Percentiles rank a stretch among this genome's conserved stretches.
phyloP scores from a whole-genome alignment of 2,113 vertebrate genomes.

The Periophthalmus modestus region DNA sequence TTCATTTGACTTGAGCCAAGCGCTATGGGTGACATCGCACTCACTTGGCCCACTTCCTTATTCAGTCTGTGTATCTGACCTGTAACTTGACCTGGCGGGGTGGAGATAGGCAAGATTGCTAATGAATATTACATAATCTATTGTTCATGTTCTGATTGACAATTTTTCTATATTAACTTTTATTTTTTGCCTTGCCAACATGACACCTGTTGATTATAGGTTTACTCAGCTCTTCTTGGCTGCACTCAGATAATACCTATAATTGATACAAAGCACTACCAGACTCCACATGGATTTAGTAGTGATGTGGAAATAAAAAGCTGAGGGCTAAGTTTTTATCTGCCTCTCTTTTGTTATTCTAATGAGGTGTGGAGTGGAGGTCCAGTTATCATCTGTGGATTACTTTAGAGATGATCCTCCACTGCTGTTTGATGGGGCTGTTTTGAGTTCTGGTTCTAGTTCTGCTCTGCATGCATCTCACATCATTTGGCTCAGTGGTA shows the following conservation, averaged over 20 bases:
- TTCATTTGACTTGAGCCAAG: too few relatives aligned
- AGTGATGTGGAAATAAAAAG: too few relatives aligned
- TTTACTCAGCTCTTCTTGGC: neutral
- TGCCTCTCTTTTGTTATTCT: conserved; percentile 11
- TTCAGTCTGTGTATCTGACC: too few relatives aligned
- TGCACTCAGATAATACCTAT: neutral
- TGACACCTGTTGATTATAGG: neutral
- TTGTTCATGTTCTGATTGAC: too few relatives aligned
- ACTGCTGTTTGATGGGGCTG: conserved; percentile 32
- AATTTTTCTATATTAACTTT: too few relatives aligned
- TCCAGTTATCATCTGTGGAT: conserved; percentile 37
- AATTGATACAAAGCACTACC: neutral
- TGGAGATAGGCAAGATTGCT: too few relatives aligned
- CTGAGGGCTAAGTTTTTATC: too few relatives aligned
- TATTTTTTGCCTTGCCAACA: too few relatives aligned
- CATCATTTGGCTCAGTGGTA: conserved; percentile 58
- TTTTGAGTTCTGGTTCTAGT: conserved; percentile 49
- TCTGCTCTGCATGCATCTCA: conserved; percentile 50
- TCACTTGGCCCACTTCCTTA: too few relatives aligned
- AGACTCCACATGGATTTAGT: neutral
- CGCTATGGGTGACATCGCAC: too few relatives aligned
- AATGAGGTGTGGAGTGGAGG: conserved; percentile 14
- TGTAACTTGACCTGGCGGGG: too few relatives aligned
- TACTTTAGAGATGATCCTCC: neutral
- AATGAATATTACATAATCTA: too few relatives aligned